Conservation (phyloP, 2,113 vertebrate genomes). For the Tenebrosternarchus preto region DNA sequence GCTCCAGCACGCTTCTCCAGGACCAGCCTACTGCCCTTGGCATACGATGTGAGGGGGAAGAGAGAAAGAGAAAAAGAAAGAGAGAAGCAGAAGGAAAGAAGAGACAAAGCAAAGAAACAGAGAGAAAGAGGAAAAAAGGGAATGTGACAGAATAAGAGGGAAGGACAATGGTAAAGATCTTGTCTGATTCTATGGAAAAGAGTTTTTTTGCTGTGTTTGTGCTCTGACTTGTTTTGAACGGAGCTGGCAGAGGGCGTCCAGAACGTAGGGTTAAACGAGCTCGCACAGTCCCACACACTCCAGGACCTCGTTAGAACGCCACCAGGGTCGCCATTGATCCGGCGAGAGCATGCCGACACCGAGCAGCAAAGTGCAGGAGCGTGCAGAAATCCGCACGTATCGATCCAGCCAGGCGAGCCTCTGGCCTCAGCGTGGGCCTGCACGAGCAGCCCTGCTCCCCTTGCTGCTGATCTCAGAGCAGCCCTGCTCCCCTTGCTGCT, state of each 20-base stretch:
- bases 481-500: constrained; percentile 55
- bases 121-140: not conserved
- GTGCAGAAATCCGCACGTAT: constrained; percentile 39
- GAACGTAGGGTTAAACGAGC: constrained; percentile 24
- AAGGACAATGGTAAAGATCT: not conserved
- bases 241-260: too few species aligned
- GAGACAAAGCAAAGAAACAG: not conserved
- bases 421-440: constrained; percentile 31
- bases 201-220: not conserved
- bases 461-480: too few species aligned
- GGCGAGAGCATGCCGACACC: constrained; percentile 35
- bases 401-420: constrained; percentile 33
- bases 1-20: constrained; percentile 12
- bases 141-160: not conserved
- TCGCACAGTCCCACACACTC: constrained; percentile 2
- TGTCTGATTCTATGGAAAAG: not conserved
- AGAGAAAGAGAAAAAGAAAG: not conserved
- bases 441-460: constrained; percentile 57
- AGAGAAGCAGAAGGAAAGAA: not conserved
- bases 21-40: not conserved
- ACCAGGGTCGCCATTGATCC: constrained; percentile 55
- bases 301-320: constrained; percentile 45
- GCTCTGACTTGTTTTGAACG: not conserved
- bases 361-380: constrained; percentile 53
- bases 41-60: too few species aligned